A percentile compares a stretch with the other conserved stretches of the same genome.
Evolutionary conservation across 2,888 invertebrate species (phyloP).

Genomic region (Heteromurus nitidus): DNA sequence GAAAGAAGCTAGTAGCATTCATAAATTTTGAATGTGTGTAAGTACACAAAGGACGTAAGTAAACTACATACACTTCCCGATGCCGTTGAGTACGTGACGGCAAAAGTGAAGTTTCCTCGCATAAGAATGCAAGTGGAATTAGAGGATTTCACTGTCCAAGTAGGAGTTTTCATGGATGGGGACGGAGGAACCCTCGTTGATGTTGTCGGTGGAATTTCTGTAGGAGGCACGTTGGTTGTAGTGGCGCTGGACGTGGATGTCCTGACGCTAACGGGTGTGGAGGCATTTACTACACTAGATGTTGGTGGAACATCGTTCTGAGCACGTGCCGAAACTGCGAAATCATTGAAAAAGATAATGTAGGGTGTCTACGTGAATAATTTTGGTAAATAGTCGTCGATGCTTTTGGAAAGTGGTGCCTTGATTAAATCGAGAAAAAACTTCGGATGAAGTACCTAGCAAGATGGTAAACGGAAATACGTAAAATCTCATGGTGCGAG

Average conservation of each 20-base stretch:
- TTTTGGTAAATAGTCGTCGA: too few relatives aligned
- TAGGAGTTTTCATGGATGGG: slow-evolving; percentile 15
- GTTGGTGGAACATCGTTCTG: slow-evolving; percentile 10
- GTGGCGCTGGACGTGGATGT: slow-evolving; percentile 13
- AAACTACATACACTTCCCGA: slow-evolving; percentile 30
- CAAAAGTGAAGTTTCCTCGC: slow-evolving; percentile 51
- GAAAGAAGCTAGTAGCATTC: not conserved
- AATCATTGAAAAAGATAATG: slow-evolving; percentile 10
- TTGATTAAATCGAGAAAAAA: too few relatives aligned
- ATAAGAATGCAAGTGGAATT: slow-evolving; percentile 53
- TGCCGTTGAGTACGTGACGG: slow-evolving; percentile 40
- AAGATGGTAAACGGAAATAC: too few relatives aligned
- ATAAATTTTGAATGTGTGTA: not conserved
- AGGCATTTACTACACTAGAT: slow-evolving; percentile 4
- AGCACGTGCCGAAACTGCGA: slow-evolving; percentile 34
- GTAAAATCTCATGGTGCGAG: too few relatives aligned
- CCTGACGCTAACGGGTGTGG: not conserved
- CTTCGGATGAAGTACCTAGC: too few relatives aligned
- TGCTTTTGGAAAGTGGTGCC: too few relatives aligned
- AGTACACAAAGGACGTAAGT: not conserved
- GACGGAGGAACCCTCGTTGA: too few relatives aligned
- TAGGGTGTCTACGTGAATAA: too few relatives aligned
- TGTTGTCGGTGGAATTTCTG: slow-evolving; percentile 18
- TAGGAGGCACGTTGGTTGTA: slow-evolving; percentile 7
- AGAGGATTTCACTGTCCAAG: slow-evolving; percentile 51